Conservation (phyloP, 2,888 invertebrate species). For the Zaprionus obscuricornis region DNA sequence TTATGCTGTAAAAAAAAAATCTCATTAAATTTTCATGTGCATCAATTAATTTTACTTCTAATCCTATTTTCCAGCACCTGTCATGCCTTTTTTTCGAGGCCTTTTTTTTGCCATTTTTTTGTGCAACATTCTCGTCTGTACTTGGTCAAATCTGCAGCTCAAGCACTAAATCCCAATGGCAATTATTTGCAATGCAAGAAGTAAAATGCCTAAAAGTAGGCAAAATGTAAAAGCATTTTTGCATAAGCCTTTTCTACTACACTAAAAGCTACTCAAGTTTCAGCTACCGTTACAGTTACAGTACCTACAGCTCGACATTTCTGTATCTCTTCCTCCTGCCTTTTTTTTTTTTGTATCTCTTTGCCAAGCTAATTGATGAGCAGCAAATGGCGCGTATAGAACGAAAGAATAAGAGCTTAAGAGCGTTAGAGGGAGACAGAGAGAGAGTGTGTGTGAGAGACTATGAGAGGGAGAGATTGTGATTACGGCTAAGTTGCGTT, state of each 20-base stretch:
- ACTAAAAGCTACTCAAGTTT: conserved; percentile 76
- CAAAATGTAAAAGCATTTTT: conserved; percentile 43
- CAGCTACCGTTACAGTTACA: conserved; percentile 19
- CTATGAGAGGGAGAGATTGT: background rate
- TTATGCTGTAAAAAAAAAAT: too few species aligned
- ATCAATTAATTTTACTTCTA: conserved; percentile 3
- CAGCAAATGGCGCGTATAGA: conserved; percentile 49
- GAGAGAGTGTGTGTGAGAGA: background rate
- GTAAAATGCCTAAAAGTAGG: conserved; percentile 48
- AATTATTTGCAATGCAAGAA: conserved; percentile 47
- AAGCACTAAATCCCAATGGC: conserved; percentile 33
- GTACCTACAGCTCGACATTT: too few species aligned
- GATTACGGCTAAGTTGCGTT: background rate
- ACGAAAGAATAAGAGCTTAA: background rate
- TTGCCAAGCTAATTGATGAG: conserved; percentile 67
- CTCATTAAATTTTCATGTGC: background rate
- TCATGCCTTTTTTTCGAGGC: conserved; percentile 26
- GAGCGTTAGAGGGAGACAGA: background rate
- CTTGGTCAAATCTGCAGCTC: conserved; percentile 15
- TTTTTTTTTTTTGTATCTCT: conserved; percentile 15
- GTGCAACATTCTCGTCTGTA: background rate
- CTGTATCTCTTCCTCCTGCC: too few species aligned
- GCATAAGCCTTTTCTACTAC: conserved; percentile 57
- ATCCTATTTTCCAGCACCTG: conserved; percentile 30
- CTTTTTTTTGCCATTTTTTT: background rate